phyloP scores from a whole-genome alignment of 2,888 invertebrate genomes.

The Drosophila merina region DNA sequence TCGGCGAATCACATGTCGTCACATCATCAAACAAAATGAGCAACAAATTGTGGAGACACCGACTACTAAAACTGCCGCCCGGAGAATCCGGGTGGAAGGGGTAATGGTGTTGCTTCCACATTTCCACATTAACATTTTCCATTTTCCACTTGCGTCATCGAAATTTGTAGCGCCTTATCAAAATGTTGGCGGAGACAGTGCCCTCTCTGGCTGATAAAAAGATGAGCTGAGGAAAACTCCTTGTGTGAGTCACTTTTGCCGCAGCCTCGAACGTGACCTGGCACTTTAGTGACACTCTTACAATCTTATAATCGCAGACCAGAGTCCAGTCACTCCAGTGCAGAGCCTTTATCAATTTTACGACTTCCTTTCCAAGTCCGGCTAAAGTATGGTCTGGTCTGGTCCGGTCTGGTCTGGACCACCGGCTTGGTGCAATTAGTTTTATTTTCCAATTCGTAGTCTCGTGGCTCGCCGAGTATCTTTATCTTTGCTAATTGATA shows the following conservation, averaged over 20 bases:
- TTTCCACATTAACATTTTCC: conserved; percentile 24
- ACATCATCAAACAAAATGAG: conserved; percentile 65
- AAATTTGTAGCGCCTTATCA: conserved; percentile 73
- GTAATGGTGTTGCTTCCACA: conserved; percentile 4
- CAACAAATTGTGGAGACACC: conserved; percentile 67
- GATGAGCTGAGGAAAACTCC: conserved; percentile 29
- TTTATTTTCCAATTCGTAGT: conserved; percentile 45
- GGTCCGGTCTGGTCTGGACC: conserved; percentile 18
- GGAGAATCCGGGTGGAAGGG: conserved; percentile 17
- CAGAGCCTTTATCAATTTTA: conserved; percentile 67
- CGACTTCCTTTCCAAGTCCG: conserved; percentile 66
- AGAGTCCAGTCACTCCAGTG: conserved; percentile 1
- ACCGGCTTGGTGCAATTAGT: conserved; percentile 65
- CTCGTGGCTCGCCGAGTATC: conserved; percentile 42
- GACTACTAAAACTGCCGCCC: conserved; percentile 45
- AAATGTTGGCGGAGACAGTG: not conserved
- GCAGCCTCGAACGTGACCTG: conserved; percentile 71
- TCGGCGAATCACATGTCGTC: conserved; percentile 54
- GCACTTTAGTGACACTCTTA: conserved; percentile 56
- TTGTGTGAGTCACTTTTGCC: conserved; percentile 62
- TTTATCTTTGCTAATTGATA: conserved; percentile 71
- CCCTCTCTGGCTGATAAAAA: conserved; percentile 54
- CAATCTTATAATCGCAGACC: conserved; percentile 55
- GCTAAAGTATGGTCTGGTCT: conserved; percentile 7
- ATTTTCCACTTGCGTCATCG: conserved; percentile 66